Base-by-base conservation (phyloP, 2,888 invertebrate genomes). In the Yponomeuta cagnagella region DNA sequence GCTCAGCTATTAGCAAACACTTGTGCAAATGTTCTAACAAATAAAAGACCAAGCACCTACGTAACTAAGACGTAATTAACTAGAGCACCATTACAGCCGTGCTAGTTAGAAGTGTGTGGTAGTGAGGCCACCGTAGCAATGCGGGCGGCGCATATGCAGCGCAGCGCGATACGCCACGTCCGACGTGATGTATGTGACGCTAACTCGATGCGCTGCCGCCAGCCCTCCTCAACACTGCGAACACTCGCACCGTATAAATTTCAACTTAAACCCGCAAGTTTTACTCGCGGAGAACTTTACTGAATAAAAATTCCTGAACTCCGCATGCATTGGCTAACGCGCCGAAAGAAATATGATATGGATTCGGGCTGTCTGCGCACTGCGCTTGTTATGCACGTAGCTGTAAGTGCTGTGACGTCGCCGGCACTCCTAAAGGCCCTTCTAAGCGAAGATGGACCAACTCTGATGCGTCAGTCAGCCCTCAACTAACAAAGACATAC, bases 211-310 rank as follows among this genome's bases (percentile, higher is more conserved):
- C 80, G 81, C 83, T 83, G 82, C 84, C 52, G 52, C 85, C 81
- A 88, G 87, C 88, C 83, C 63, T 48, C 65, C 85, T 83, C 84
- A 84, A 78, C 85, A 82, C 84, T 84, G 85, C 82, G 84, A 84
- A 78, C 85, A 82, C 84, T 84, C 81, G 76, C 85, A 81, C 82
- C 79, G 82, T 81, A 89, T 90, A 88, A 89, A 90, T 90, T 89
- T 83, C 80, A 82, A 87, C 81, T 86, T 81, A 85, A 88, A 85
- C 83, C 81, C 82, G 82, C 87, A 87, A 87, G 79, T 82, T 81
- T 82, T 82, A 84, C 84, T 85, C 87, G 86, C 84, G 85, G 84
- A 82, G 78, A 83, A 84, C 85, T 87, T 84, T 80, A 75, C 79
- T 76, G 81, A 85, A 83, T 85, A 78, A 86, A 89, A 82, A 88